Conservation (phyloP, 2,113 vertebrate genomes). For the Hemibagrus wyckioides region DNA sequence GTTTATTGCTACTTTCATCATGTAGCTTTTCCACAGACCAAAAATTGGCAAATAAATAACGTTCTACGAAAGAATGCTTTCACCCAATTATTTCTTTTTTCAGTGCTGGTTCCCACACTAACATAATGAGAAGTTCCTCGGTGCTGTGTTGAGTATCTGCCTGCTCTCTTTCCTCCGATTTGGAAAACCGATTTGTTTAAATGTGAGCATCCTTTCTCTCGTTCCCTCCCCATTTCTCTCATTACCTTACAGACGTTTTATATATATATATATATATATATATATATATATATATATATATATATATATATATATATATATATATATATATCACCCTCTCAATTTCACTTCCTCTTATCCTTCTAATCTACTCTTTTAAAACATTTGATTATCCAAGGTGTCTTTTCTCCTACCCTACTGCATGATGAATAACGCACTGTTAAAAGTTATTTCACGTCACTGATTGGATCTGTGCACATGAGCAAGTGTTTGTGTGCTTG, state of each 20-base stretch:
- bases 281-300: no score
- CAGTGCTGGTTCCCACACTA: background rate
- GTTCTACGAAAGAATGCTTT: background rate
- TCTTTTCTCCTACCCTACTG: background rate
- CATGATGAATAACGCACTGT: background rate
- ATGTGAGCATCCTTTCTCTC: background rate
- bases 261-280: no score
- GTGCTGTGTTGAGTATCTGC: background rate
- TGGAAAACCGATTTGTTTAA: background rate
- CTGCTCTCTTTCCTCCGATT: background rate
- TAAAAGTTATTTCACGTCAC: background rate
- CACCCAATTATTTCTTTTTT: background rate
- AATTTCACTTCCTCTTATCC: background rate
- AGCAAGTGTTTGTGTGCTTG: background rate
- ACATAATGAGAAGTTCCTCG: background rate
- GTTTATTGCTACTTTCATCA: background rate
- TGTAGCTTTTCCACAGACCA: background rate
- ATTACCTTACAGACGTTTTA: background rate
- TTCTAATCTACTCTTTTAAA: background rate
- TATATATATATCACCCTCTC: no score
- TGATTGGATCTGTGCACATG: slow-evolving; percentile 8
- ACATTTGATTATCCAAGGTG: background rate
- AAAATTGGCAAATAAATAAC: background rate
- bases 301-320: no score
- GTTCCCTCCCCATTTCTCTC: background rate